Base-by-base conservation (phyloP, 1,140 invertebrate genomes). In the Geopemphigus sp. region DNA sequence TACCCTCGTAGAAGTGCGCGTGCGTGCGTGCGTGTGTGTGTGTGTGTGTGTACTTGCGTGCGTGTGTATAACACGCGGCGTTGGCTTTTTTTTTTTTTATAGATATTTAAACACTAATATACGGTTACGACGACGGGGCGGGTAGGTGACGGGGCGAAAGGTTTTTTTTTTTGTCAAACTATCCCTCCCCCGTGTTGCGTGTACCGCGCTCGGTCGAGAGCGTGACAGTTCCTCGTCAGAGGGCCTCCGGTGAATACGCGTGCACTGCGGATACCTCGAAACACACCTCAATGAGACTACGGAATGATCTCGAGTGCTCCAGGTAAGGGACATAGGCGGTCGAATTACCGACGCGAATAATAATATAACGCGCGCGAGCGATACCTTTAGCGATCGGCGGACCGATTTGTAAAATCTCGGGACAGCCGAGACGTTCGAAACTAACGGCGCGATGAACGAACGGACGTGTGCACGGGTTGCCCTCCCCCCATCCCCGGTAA, bases 181-280 rank as follows among this genome's bases (percentile, higher is more conserved):
- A 57, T 10, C 39, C 39, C n/a, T 17, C 56, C 56, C 54, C 8
- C 63, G 11, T 29, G 32, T 63, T 24, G 45, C 39, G 74, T 63
- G 57, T 10, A 6, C 22, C 11, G 24, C 39, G 45, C 0, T 57
- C n/a, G 32, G 19, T 57, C 12, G 29, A 24, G n/a, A 78, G 56
- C 74, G 74, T 78, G 74, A 78, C 57, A 78, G 74, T 78, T 59
- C 57, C 74, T 78, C 57, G 57, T 61, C 57, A 78, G 74, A 24
- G 32, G 39, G 57, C 15, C 74, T 61, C 57, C 22, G 24, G 74
- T 15, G 39, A 78, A 39, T 78, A 78, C 56, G 24, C 22, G 74
- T 50, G 10, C 5, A 39, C 24, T 12, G 47, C 47, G 14, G n/a
- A 14, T 39, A 39, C 32, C 3, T 29, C 47, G 8, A 50, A 54